phyloP scores from a whole-genome alignment of 2,888 invertebrate genomes.

The Pogonocherus hispidulus region DNA sequence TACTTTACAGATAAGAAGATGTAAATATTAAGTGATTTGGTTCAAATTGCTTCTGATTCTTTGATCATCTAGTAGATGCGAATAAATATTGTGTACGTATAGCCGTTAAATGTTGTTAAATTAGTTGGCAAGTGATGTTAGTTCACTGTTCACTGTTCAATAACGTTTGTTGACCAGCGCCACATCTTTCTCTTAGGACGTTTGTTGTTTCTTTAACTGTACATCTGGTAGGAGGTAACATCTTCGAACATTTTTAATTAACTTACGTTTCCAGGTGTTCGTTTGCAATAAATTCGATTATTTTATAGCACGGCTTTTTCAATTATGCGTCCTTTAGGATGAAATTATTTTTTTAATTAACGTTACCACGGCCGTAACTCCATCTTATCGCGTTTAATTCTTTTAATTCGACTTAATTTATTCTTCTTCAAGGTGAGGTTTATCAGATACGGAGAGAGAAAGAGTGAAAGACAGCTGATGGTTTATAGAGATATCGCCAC shows the following conservation, averaged over 20 bases:
- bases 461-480: background rate
- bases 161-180: too few relatives aligned
- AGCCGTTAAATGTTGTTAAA: too few relatives aligned
- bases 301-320: background rate
- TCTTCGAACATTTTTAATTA: background rate
- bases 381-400: background rate
- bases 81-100: too few relatives aligned
- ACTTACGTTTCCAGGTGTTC: background rate
- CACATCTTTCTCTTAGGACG: background rate
- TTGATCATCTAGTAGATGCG: too few relatives aligned
- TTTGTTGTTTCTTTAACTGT: background rate
- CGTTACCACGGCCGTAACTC: background rate
- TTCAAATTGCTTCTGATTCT: too few relatives aligned
- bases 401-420: background rate
- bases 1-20: too few relatives aligned
- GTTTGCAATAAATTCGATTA: background rate
- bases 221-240: background rate
- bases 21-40: too few relatives aligned
- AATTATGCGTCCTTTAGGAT: background rate
- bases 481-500: background rate
- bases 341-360: constrained; percentile 2
- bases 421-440: background rate
- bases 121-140: too few relatives aligned
- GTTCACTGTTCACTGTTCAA: too few relatives aligned
- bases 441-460: background rate